phyloP scores from a whole-genome alignment of 2,797 vertebrate genomes.

The Acanthurus lineatus region DNA sequence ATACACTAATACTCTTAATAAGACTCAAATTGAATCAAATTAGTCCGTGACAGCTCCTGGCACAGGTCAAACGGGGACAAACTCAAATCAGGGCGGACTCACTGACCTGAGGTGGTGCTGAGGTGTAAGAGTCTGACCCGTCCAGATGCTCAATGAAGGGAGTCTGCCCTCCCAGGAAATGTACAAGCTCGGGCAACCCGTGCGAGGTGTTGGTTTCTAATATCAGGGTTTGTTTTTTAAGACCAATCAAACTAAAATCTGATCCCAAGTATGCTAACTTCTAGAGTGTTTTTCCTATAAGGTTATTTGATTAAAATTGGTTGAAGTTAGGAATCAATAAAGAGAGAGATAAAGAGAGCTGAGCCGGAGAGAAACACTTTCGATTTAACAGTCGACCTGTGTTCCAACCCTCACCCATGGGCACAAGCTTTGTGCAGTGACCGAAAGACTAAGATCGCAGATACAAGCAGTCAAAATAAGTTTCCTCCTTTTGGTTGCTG shows the following conservation, averaged over 20 bases:
- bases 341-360: too few relatives aligned
- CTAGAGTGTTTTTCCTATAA: not conserved
- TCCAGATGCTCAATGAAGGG: constrained; percentile 8
- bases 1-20: constrained; percentile 2
- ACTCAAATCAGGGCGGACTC: not conserved
- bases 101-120: too few relatives aligned
- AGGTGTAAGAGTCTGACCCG: not conserved
- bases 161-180: not conserved
- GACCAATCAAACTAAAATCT: not conserved
- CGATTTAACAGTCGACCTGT: too few relatives aligned
- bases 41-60: constrained; percentile 9
- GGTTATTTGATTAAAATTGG: not conserved
- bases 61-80: constrained; percentile 24
- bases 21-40: constrained; percentile 16
- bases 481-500: not conserved
- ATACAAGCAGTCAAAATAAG: not conserved
- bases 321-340: not conserved
- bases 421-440: too few relatives aligned
- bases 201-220: not conserved
- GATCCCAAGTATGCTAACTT: not conserved
- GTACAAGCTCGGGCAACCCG: not conserved
- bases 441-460: not conserved
- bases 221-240: not conserved
- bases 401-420: too few relatives aligned
- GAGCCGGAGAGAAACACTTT: too few relatives aligned